Evolutionary conservation across 1,140 invertebrate species (phyloP), one percentile per base, ranked within the genome.

Genomic region (Propsilocerus akamusi): DNA sequence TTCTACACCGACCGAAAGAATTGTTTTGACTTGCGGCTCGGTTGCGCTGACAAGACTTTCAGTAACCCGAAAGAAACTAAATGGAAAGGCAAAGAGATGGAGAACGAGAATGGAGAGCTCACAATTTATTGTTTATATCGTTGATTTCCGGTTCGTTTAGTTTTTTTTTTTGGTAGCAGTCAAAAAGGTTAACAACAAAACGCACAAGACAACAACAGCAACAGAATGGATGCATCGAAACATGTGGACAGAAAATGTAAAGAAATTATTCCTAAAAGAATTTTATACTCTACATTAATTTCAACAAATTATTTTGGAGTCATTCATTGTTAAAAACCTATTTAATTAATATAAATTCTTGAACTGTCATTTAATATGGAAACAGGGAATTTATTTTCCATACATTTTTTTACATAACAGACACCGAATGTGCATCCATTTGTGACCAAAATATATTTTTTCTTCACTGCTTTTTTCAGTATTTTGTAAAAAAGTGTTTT

Each of bases 321-420:
- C 22, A 20, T 20, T 14, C 34, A 41, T 41, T 41, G 34, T 41
- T 41, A 17, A 41, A n/a, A 41, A 17, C 34, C 34, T 17, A 41
- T 41, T 41, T 41, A 41, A 41, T 41, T 41, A 41, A 41, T 41
- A 41, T n/a, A 41, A 17, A 41, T n/a, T n/a, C n/a, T n/a, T n/a
- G n/a, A n/a, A n/a, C n/a, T n/a, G n/a, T n/a, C n/a, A n/a, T n/a
- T n/a, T n/a, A n/a, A n/a, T n/a, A n/a, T n/a, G n/a, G n/a, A n/a
- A n/a, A n/a, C n/a, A n/a, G n/a, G n/a, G n/a, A n/a, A n/a, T n/a
- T n/a, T n/a, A n/a, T n/a, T n/a, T n/a, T n/a, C n/a, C n/a, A n/a
- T n/a, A n/a, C n/a, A n/a, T n/a, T n/a, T n/a, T n/a, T n/a, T n/a
- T n/a, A n/a, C n/a, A n/a, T n/a, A n/a, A n/a, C n/a, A n/a, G n/a